A percentile compares a stretch with the other conserved stretches of the same genome.
These are phyloP conservation scores for Gymnocypris eckloni DNA, from an alignment of 2,797 vertebrate genomes.

Conservation along the genomic window DNA sequence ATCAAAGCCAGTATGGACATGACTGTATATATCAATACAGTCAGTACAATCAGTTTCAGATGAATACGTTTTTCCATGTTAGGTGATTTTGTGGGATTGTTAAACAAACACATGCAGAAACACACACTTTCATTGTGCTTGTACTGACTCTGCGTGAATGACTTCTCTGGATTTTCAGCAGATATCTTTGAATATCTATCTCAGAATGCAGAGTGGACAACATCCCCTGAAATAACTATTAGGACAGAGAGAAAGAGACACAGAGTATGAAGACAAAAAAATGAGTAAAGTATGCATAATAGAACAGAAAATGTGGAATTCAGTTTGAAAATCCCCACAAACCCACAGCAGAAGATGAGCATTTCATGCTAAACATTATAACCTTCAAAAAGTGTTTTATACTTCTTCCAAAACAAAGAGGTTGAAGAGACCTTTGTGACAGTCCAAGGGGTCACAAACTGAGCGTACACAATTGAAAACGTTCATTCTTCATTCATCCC, in stretches of 20 bases:
- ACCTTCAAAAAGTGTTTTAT: neutral
- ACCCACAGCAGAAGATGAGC: neutral
- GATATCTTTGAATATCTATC: constrained; percentile 95
- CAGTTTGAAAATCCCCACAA: neutral
- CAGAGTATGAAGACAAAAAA: constrained; percentile 1
- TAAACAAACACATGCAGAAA: constrained; percentile 50
- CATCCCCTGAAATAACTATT: constrained; percentile 91
- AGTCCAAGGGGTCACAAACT: neutral
- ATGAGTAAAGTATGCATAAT: constrained; percentile 51
- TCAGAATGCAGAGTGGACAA: constrained; percentile 93
- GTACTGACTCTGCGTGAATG: constrained; percentile 76
- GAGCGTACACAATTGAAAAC: neutral
- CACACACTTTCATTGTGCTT: constrained; percentile 78
- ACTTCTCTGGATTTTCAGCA: constrained; percentile 87
- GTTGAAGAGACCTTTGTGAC: neutral
- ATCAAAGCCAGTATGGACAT: neutral
- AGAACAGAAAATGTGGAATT: constrained; percentile 20
- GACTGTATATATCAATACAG: neutral
- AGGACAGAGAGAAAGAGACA: constrained; percentile 67
- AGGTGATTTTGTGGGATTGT: neutral
- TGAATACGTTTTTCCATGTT: neutral
- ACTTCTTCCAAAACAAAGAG: neutral
- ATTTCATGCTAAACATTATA: neutral
- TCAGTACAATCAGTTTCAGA: constrained; percentile 10
- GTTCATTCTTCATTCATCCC: neutral